Evolutionary conservation across 2,888 invertebrate genomes (phyloP).

Genomic region (Rhyacophila evoluta): DNA sequence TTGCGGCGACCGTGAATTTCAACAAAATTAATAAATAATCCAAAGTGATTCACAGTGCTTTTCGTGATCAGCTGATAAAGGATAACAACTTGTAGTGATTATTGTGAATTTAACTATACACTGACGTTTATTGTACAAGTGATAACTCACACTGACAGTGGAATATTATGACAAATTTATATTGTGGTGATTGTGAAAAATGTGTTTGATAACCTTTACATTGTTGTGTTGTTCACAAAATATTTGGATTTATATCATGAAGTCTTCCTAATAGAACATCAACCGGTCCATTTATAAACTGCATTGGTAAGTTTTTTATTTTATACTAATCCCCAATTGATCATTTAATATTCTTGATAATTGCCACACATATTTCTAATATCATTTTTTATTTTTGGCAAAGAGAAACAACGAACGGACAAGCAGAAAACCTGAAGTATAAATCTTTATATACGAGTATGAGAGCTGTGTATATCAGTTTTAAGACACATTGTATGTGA

Average conservation of each 20-base stretch:
- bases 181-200: background rate
- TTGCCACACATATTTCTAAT: too few species aligned
- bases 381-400: background rate
- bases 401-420: constrained; percentile 36
- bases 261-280: background rate
- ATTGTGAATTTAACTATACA: constrained; percentile 4
- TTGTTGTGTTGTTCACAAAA: background rate
- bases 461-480: too few species aligned
- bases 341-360: too few species aligned
- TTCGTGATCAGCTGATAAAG: background rate
- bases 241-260: background rate
- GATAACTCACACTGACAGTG: background rate
- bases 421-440: constrained; percentile 45
- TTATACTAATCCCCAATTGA: background rate
- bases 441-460: too few species aligned
- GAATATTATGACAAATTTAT: background rate
- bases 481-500: too few species aligned
- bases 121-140: background rate
- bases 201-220: constrained; percentile 19
- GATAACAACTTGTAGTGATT: background rate
- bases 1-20: background rate
- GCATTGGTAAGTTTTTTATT: constrained; percentile 28
- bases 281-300: background rate
- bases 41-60: background rate
- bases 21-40: background rate